Evolutionary conservation across 2,797 vertebrate genomes (phyloP).

Genomic region (Anolis apletophallus): DNA sequence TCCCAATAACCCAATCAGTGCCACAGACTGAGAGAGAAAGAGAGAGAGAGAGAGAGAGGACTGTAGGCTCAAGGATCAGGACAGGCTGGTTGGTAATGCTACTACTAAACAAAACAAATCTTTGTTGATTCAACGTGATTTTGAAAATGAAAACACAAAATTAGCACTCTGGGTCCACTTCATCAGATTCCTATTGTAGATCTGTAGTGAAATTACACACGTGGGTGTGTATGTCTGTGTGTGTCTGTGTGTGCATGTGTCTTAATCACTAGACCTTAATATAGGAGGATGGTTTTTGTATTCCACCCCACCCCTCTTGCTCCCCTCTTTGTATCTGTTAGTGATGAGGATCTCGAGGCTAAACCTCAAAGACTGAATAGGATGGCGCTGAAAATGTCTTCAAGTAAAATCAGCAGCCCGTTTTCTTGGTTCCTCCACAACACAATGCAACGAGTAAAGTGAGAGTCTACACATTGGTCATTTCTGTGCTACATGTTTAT

Average conservation of each 20-base stretch:
- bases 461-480: slow-evolving; percentile 28
- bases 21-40: slow-evolving; percentile 62
- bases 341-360: slow-evolving; percentile 70
- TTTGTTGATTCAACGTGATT: slow-evolving; percentile 71
- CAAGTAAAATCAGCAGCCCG: slow-evolving; percentile 58
- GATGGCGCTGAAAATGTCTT: slow-evolving; percentile 49
- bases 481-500: slow-evolving; percentile 19
- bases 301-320: slow-evolving; percentile 32
- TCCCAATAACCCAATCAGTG: slow-evolving; percentile 88
- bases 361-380: slow-evolving; percentile 55
- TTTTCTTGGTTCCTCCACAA: slow-evolving; percentile 3
- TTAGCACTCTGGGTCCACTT: slow-evolving; percentile 59
- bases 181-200: slow-evolving; percentile 68
- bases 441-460: slow-evolving; percentile 52
- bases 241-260: slow-evolving; percentile 23
- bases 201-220: slow-evolving; percentile 74
- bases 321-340: slow-evolving; percentile 66
- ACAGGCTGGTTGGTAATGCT: slow-evolving; percentile 51
- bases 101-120: slow-evolving; percentile 52
- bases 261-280: slow-evolving; percentile 78
- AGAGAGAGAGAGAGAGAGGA: slow-evolving; percentile 30
- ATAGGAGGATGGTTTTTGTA: slow-evolving; percentile 59
- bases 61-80: slow-evolving; percentile 61
- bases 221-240: slow-evolving; percentile 40
- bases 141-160: slow-evolving; percentile 40